Evolutionary conservation across 2,888 invertebrate genomes (phyloP).

Genomic region (Sphaeridia pumilis): DNA sequence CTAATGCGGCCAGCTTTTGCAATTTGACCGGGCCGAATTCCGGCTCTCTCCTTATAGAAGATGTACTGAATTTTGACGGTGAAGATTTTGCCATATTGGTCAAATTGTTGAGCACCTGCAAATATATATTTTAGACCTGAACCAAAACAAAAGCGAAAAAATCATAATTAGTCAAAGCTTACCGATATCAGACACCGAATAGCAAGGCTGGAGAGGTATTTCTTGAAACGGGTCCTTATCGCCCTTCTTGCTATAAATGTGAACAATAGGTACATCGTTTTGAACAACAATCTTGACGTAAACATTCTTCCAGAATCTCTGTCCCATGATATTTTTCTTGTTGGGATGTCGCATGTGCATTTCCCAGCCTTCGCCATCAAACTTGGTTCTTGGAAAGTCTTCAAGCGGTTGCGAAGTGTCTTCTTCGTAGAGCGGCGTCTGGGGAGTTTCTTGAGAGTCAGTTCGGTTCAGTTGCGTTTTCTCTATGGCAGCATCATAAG

Average conservation of each 20-base stretch:
- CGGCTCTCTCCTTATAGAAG: slow-evolving; percentile 95
- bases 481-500: slow-evolving; percentile 15
- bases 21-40: slow-evolving; percentile 86
- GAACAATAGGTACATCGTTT: slow-evolving; percentile 72
- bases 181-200: slow-evolving; percentile 80
- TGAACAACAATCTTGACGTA: slow-evolving; percentile 67
- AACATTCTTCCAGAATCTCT: slow-evolving; percentile 95
- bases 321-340: slow-evolving; percentile 91
- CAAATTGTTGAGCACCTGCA: slow-evolving; percentile 88
- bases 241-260: slow-evolving; percentile 65
- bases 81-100: slow-evolving; percentile 98
- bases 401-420: slow-evolving; percentile 84
- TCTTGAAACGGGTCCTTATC: slow-evolving; percentile 93
- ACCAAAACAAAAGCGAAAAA: neutral
- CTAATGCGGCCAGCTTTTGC: slow-evolving; percentile 86
- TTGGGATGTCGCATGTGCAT: slow-evolving; percentile 91
- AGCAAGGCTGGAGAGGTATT: slow-evolving; percentile 83
- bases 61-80: slow-evolving; percentile 94
- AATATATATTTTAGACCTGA: slow-evolving; percentile 6
- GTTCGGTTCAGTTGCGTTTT: slow-evolving; percentile 35
- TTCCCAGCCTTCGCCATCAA: slow-evolving; percentile 81
- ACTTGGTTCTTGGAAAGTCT: slow-evolving; percentile 71
- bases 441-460: slow-evolving; percentile 65
- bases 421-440: slow-evolving; percentile 88
- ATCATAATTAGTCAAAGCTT: slow-evolving; percentile 17